Percentiles rank a stretch among this genome's conserved stretches.
Evolutionary conservation across 2,888 invertebrate species (phyloP).

Genomic region (Netelia fuscicornis): DNA sequence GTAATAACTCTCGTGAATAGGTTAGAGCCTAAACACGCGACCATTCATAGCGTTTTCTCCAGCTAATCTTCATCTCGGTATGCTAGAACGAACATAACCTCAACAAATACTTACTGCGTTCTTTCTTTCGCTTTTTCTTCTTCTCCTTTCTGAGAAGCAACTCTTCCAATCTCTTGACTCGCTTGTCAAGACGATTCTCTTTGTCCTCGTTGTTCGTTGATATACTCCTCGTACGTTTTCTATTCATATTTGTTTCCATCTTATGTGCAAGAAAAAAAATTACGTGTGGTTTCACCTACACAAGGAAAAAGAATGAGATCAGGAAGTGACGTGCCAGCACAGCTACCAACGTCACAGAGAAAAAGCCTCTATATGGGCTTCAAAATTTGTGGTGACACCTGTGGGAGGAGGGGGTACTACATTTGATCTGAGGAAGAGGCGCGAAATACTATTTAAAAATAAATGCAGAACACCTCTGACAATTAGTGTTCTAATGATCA

Average conservation of each 20-base stretch:
- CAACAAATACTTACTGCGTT: slow-evolving; percentile 14
- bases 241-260: neutral
- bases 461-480: no score
- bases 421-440: neutral
- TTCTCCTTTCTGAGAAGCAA: slow-evolving; percentile 6
- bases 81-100: neutral
- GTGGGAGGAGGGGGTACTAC: slow-evolving; percentile 10
- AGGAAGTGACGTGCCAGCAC: neutral
- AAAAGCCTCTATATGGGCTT: slow-evolving; percentile 2
- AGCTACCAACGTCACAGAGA: neutral
- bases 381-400: slow-evolving; percentile 10
- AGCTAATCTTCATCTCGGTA: no score
- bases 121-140: neutral
- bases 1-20: slow-evolving; percentile 21
- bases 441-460: neutral
- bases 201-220: neutral
- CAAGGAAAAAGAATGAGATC: slow-evolving; percentile 3
- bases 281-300: neutral
- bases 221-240: slow-evolving; percentile 14
- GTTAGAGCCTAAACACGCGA: slow-evolving; percentile 22
- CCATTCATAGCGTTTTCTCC: neutral
- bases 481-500: no score
- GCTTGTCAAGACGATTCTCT: slow-evolving; percentile 18
- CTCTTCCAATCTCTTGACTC: slow-evolving; percentile 21
- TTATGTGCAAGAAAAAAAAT: neutral